Evolutionary conservation across 2,113 vertebrate species (phyloP), one percentile per base, ranked within the genome.

Genomic region (Chloroceryle aenea): DNA sequence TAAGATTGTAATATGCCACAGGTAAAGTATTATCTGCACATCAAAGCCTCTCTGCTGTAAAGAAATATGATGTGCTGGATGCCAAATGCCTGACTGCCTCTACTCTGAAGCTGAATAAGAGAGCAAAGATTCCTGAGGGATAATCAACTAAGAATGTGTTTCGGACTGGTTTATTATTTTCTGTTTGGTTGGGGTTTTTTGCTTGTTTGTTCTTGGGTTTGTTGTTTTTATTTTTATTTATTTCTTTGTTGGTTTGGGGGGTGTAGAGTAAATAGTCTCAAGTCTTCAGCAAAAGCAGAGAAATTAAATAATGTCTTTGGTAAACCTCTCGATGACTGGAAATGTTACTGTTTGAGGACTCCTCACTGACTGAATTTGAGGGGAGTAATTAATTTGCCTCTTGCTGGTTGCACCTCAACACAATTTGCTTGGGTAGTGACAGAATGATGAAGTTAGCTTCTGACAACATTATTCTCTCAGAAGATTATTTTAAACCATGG

Each of bases 11-110:
- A 79, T 66, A 84, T n/a, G 59, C 74, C 85, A 93, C 62, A 96
- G 89, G 92, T 92, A 69, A 97, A 92, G 61, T 58, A 85, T 84
- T 96, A 95, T 93, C 92, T 90, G n/a, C 42, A 96, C 64, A 96
- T 95, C 87, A 96, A 97, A 97, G 92, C 34, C 32, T 52, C 32
- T 36, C n/a, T 87, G 32, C 36, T 87, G 32, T 26, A 94, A 85
- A 93, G 91, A 96, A 87, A 90, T 81, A 89, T 11, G 22, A 92
- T 87, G 74, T 4, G 10, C 25, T 73, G 67, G 22, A 93, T 94
- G 81, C 89, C 93, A 96, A 93, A 83, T 36, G 40, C 42, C 30
- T 87, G 58, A 64, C 32, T 74, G 61, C 29, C 72, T 85, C 52
- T 22, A 52, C 30, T 72, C 23, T 43, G 55, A 94, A 84, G n/a